Percentiles rank a stretch among this genome's conserved stretches.
Conservation (phyloP, 1,140 invertebrate genomes). For the Marisa cornuarietis region DNA sequence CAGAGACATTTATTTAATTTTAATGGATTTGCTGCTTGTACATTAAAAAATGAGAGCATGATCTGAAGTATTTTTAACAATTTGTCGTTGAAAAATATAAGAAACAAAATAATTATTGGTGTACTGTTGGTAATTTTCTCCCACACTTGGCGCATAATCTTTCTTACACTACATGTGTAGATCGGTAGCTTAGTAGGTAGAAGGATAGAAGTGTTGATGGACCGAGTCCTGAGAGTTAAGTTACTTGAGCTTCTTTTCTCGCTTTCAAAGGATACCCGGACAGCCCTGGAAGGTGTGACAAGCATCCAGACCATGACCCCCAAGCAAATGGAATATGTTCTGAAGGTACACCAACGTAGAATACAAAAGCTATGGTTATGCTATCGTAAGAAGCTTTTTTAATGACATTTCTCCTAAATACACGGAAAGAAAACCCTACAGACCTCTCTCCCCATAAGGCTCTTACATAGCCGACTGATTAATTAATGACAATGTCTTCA, state of each 20-base stretch:
- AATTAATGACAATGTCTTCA: too few species aligned
- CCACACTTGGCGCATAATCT: background rate
- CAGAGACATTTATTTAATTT: too few species aligned
- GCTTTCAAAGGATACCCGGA: constrained; percentile 49
- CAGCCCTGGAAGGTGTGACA: constrained; percentile 59
- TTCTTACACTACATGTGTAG: too few species aligned
- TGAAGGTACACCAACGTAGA: constrained; percentile 44
- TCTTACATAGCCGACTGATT: too few species aligned
- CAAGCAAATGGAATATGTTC: constrained; percentile 63
- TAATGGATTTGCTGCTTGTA: too few species aligned
- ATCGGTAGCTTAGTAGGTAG: too few species aligned
- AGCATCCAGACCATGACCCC: constrained; percentile 49
- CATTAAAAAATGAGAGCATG: background rate
- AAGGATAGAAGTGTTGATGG: too few species aligned
- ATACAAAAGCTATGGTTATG: too few species aligned
- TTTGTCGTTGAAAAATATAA: background rate
- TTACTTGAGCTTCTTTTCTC: too few species aligned
- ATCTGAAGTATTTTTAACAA: background rate
- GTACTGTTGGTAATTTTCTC: background rate
- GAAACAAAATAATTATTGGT: background rate
- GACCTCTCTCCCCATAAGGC: too few species aligned
- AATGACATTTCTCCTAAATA: background rate
- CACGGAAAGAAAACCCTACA: background rate
- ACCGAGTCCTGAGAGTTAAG: too few species aligned
- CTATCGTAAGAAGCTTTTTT: too few species aligned